These are phyloP conservation scores for Drosophila sordidula DNA, from an alignment of 2,888 invertebrate species.

Conservation along the genomic window DNA sequence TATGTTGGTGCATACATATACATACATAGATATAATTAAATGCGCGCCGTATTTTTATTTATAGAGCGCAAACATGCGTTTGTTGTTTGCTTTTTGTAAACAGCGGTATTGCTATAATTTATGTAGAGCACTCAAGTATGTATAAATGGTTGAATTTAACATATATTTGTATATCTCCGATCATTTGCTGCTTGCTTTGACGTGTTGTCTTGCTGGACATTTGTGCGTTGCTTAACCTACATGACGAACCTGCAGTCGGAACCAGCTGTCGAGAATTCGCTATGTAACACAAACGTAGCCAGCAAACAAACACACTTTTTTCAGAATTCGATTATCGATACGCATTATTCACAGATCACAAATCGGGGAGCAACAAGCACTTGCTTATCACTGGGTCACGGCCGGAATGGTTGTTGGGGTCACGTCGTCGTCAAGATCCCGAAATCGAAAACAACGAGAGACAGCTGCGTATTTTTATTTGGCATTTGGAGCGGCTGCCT, in stretches of 20 bases:
- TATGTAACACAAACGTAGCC: slow-evolving; percentile 76
- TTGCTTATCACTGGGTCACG: slow-evolving; percentile 41
- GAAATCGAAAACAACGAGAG: slow-evolving; percentile 85
- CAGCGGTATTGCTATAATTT: slow-evolving; percentile 9
- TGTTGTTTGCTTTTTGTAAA: slow-evolving; percentile 10
- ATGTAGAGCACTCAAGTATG: slow-evolving; percentile 4
- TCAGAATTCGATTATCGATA: slow-evolving; percentile 48
- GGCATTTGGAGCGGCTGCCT: slow-evolving; percentile 79
- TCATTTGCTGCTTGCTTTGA: slow-evolving; percentile 71
- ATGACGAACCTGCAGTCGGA: slow-evolving; percentile 24
- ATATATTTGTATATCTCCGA: slow-evolving; percentile 30
- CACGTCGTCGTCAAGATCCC: slow-evolving; percentile 83
- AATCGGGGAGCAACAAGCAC: slow-evolving; percentile 17
- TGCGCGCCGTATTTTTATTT: slow-evolving; percentile 21
- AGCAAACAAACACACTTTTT: slow-evolving; percentile 83
- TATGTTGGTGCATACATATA: not conserved
- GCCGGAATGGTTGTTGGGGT: slow-evolving; percentile 34
- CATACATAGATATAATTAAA: slow-evolving; percentile 8
- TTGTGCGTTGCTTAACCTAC: slow-evolving; percentile 65
- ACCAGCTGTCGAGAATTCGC: slow-evolving; percentile 9
- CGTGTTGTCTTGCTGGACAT: slow-evolving; percentile 81
- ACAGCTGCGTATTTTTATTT: slow-evolving; percentile 78
- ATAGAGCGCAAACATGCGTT: slow-evolving; percentile 25
- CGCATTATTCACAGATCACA: slow-evolving; percentile 25
- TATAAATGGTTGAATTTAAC: not conserved